A percentile compares a stretch with the other conserved stretches of the same genome.
phyloP scores from a whole-genome alignment of 2,888 invertebrate species.

The Hypselothyrea guttata region DNA sequence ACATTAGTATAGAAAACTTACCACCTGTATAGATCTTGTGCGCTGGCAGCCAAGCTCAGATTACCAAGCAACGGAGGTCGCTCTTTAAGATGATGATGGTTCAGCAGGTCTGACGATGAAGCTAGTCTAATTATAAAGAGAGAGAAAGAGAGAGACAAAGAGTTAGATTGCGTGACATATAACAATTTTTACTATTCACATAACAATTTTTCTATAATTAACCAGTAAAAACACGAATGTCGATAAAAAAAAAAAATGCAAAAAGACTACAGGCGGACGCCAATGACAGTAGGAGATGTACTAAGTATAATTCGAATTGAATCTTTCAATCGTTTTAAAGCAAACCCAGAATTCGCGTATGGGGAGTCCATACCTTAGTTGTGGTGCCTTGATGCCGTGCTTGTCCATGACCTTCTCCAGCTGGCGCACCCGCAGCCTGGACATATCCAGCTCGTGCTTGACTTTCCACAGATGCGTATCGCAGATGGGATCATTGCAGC shows the following conservation, averaged over 20 bases:
- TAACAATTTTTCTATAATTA: no score
- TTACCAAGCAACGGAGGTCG: constrained; percentile 84
- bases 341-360: no score
- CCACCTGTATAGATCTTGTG: constrained; percentile 83
- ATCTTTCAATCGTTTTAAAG: no score
- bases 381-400: constrained; percentile 91
- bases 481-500: constrained; percentile 90
- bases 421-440: constrained; percentile 91
- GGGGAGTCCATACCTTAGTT: constrained; percentile 84
- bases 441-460: constrained; percentile 94
- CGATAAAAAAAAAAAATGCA: no score
- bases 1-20: constrained; percentile 77
- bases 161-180: background rate
- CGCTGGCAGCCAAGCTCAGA: constrained; percentile 82
- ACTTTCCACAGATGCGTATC: constrained; percentile 94
- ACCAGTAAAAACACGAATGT: no score
- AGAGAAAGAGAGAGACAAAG: background rate
- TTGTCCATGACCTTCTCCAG: constrained; percentile 92
- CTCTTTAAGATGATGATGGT: constrained; percentile 83
- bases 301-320: no score
- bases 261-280: no score
- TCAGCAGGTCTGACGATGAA: constrained; percentile 85
- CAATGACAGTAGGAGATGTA: no score
- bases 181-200: background rate
- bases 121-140: constrained; percentile 84